Base-by-base conservation (phyloP, 2,113 vertebrate genomes). In the Alligator mississippiensis region DNA sequence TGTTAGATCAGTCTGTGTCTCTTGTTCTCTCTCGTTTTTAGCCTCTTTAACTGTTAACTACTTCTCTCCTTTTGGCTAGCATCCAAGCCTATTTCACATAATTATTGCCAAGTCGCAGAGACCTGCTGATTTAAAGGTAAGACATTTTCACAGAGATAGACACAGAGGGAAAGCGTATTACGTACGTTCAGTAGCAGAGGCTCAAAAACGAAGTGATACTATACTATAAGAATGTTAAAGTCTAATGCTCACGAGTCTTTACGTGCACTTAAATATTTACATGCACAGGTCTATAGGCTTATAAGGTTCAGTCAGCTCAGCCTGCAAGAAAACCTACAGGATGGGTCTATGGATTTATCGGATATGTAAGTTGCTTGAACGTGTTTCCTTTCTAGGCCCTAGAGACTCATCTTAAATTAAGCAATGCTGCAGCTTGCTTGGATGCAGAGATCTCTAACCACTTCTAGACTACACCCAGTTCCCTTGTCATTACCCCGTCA, bases 111-210 rank as follows among this genome's bases (percentile, higher is more conserved):
- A n/a, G 55, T 70, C 55, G 34, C 21, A 34, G 25, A 75, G n/a
- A 86, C 21, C 13, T 77, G 47, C 9, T 0, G 2, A 60, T 18
- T 25, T 4, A 16, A 58, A 30, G n/a, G 59, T 63, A 72, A 15
- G 7, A 24, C 19, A 5, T 1, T 59, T 15, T 58, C 22, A 3
- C 9, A 5, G 61, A 11, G 59, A 68, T 24, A 63, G 78, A 22
- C 54, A 28, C 68, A 78, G 47, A 59, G 59, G 75, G 54, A 76
- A 30, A 77, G 7, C 0, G 2, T 3, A 22, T 2, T 21, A 34
- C 62, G 47, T 57, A 59, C 57, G 54, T 14, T 30, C 0, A 0
- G 25, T 55, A 59, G 30, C 55, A 47, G 2, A 1, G 47, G 63
- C 59, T 24, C 5, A 0, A 0, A 3, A 27, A 1, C 47, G 22